A percentile compares a stretch with the other conserved stretches of the same genome.
Conservation (phyloP, 2,113 vertebrate genomes). For the Oostethus manadensis region DNA sequence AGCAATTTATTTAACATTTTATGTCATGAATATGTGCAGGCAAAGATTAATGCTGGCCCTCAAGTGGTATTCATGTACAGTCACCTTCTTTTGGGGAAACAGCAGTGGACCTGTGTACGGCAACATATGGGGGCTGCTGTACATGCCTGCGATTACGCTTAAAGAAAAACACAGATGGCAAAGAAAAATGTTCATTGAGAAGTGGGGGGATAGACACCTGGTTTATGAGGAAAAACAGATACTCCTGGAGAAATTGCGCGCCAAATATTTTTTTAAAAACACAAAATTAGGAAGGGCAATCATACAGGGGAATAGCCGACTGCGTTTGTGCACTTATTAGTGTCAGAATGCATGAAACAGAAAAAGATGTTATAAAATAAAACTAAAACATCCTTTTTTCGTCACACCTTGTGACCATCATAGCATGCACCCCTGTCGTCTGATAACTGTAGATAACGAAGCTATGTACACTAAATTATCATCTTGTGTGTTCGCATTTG, state of each 20-base stretch:
- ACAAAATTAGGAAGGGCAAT: neutral
- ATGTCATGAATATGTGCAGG: constrained; percentile 27
- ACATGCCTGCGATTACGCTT: constrained; percentile 16
- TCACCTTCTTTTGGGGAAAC: constrained; percentile 25
- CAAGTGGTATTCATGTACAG: constrained; percentile 36
- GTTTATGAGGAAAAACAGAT: neutral
- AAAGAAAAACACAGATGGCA: constrained; percentile 32
- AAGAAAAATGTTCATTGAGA: constrained; percentile 4
- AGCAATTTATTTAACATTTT: constrained; percentile 29
- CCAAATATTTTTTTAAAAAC: neutral
- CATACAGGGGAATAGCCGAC: too few relatives aligned
- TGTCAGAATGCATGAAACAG: neutral
- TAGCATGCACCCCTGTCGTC: neutral
- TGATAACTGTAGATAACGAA: neutral
- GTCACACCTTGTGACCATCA: neutral
- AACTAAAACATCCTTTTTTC: too few relatives aligned
- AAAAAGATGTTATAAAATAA: neutral
- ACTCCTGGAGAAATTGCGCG: neutral
- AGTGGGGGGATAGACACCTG: neutral
- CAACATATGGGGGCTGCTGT: constrained; percentile 3
- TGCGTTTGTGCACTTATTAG: neutral
- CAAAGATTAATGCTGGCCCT: constrained; percentile 20
- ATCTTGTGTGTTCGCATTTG: neutral
- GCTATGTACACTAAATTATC: neutral
- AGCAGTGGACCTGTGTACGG: constrained; percentile 7